A percentile compares a stretch with the other conserved stretches of the same genome.
These are phyloP conservation scores for Caenorhabditis auriculariae DNA, from an alignment of 2,888 invertebrate genomes.

Conservation along the genomic window DNA sequence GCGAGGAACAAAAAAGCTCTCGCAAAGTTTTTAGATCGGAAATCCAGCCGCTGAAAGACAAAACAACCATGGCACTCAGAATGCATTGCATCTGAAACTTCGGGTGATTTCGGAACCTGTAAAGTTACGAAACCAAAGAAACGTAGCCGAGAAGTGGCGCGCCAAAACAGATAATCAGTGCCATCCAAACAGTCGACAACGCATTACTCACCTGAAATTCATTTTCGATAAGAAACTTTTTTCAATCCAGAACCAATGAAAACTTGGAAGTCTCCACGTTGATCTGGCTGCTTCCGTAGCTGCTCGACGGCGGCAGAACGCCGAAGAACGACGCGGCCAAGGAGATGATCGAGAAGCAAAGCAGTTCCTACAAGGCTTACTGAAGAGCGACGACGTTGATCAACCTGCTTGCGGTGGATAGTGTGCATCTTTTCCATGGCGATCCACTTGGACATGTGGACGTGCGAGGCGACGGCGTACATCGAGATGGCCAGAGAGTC, in stretches of 20 bases:
- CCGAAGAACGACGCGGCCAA: slow-evolving; percentile 26
- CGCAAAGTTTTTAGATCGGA: slow-evolving; percentile 26
- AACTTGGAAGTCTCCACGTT: slow-evolving; percentile 36
- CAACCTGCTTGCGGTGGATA: slow-evolving; percentile 34
- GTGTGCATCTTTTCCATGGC: slow-evolving; percentile 36
- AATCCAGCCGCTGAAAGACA: slow-evolving; percentile 28
- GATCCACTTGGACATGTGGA: slow-evolving; percentile 28
- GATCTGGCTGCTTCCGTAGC: slow-evolving; percentile 36
- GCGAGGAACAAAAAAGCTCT: slow-evolving; percentile 18
- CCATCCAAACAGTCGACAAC: slow-evolving; percentile 12
- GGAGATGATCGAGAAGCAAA: slow-evolving; percentile 33
- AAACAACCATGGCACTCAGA: slow-evolving; percentile 29
- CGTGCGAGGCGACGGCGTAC: slow-evolving; percentile 32
- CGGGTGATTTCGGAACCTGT: too few species aligned
- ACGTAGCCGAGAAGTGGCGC: slow-evolving; percentile 13
- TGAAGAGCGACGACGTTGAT: not conserved
- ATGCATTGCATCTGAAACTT: slow-evolving; percentile 38
- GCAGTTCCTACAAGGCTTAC: slow-evolving; percentile 19
- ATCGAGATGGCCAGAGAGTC: slow-evolving; percentile 36
- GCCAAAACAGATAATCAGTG: slow-evolving; percentile 23
- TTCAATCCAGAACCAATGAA: slow-evolving; percentile 37
- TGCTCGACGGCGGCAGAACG: slow-evolving; percentile 28
- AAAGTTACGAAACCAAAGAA: too few species aligned
- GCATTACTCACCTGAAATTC: slow-evolving; percentile 14
- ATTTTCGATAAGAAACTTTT: too few species aligned